Conservation (phyloP, 2,888 invertebrate genomes). For the Boloria selene region DNA sequence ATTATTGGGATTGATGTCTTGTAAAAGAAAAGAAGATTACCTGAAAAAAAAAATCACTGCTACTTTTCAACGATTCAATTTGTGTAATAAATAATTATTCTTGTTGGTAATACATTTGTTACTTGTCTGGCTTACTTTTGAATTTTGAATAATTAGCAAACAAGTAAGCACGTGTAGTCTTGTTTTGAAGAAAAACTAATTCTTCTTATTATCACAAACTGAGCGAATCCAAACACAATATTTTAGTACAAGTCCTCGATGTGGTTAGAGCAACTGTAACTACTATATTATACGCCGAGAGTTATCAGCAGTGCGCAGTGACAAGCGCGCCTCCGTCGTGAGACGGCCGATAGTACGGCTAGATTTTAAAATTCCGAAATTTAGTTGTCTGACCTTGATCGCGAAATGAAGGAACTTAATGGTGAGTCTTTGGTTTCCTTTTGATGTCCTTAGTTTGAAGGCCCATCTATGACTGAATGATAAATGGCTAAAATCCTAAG, state of each 20-base stretch:
- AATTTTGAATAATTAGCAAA: too few relatives aligned
- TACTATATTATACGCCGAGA: slow-evolving; percentile 43
- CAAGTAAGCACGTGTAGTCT: too few relatives aligned
- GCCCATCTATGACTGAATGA: not conserved
- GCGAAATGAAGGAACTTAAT: slow-evolving; percentile 37
- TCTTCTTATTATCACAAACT: not conserved
- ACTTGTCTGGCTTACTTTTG: too few relatives aligned
- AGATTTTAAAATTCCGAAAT: slow-evolving; percentile 25
- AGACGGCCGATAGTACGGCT: slow-evolving; percentile 33
- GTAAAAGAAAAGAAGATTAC: too few relatives aligned
- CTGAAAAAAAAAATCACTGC: too few relatives aligned
- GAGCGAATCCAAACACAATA: slow-evolving; percentile 25
- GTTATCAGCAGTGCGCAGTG: slow-evolving; percentile 42
- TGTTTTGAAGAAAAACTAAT: too few relatives aligned
- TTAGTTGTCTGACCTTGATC: slow-evolving; percentile 24
- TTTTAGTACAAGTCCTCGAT: slow-evolving; percentile 39
- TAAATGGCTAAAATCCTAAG: not conserved
- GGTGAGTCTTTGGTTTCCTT: slow-evolving; percentile 31
- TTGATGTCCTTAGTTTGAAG: slow-evolving; percentile 19
- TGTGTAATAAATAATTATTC: too few relatives aligned
- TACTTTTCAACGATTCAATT: too few relatives aligned
- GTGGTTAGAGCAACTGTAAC: slow-evolving; percentile 35
- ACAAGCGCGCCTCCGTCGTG: slow-evolving; percentile 42
- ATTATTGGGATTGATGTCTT: too few relatives aligned
- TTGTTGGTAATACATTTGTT: too few relatives aligned